A percentile compares a stretch with the other conserved stretches of the same genome.
These are phyloP conservation scores for Leucophora obtusa DNA, from an alignment of 2,888 invertebrate species.

Conservation along the genomic window DNA sequence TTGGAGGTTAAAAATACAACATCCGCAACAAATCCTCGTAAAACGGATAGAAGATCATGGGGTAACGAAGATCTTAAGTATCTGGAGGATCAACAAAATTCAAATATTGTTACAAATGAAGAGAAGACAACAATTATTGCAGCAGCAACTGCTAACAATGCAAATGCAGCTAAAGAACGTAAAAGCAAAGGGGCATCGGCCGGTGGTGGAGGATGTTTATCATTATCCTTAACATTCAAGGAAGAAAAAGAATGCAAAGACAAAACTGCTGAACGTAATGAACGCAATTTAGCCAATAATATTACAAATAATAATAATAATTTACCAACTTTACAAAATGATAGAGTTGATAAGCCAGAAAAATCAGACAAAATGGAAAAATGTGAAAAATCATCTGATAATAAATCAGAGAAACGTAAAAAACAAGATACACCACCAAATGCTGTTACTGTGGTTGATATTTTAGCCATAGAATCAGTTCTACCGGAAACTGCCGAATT, in stretches of 20 bases:
- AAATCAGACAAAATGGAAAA: constrained; percentile 44
- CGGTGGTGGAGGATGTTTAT: not conserved
- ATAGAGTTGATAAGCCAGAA: constrained; percentile 39
- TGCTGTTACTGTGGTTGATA: constrained; percentile 58
- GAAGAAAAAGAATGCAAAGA: constrained; percentile 63
- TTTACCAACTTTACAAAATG: not conserved
- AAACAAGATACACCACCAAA: constrained; percentile 54
- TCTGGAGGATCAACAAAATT: constrained; percentile 71
- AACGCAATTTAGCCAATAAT: constrained; percentile 57
- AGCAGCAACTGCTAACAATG: constrained; percentile 27
- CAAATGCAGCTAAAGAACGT: constrained; percentile 38
- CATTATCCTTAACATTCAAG: constrained; percentile 10
- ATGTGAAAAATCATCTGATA: constrained; percentile 32
- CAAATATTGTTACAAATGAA: constrained; percentile 67
- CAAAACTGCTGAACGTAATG: constrained; percentile 60
- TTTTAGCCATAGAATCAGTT: constrained; percentile 73
- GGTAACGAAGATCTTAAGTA: constrained; percentile 83
- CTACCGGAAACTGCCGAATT: constrained; percentile 84
- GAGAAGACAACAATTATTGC: constrained; percentile 64
- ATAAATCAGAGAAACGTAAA: constrained; percentile 61
- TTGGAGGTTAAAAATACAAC: constrained; percentile 65
- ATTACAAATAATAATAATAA: constrained; percentile 3
- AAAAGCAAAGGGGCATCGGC: constrained; percentile 39
- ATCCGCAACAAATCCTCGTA: constrained; percentile 66
- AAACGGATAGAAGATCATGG: constrained; percentile 83